Evolutionary conservation across 37 sponge, comb jelly and placozoan genomes (phyloP).

Genomic region (Hexactinellida sp.): DNA sequence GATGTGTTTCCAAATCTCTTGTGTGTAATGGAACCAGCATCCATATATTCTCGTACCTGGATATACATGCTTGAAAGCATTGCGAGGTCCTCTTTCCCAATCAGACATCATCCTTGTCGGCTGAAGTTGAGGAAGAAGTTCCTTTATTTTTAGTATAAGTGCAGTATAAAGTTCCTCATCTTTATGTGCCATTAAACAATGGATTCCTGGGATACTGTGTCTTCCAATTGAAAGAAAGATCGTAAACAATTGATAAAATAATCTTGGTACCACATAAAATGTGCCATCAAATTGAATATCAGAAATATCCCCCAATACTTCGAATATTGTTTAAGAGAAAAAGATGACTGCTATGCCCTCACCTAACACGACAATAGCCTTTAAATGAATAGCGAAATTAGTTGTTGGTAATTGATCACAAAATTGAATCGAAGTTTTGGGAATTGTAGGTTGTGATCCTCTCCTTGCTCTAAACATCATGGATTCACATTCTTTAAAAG

Average conservation of each 20-base stretch:
- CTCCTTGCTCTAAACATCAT: neutral
- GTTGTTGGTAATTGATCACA: neutral
- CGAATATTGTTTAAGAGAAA: neutral
- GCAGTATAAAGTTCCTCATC: neutral
- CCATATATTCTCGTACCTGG: neutral
- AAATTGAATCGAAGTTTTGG: neutral
- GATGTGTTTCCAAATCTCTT: neutral
- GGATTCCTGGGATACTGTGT: neutral
- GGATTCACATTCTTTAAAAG: neutral
- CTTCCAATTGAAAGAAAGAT: neutral
- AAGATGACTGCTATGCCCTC: neutral
- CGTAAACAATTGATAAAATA: neutral
- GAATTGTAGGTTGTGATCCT: neutral
- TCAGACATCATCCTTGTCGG: neutral
- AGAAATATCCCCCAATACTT: neutral
- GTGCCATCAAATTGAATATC: neutral
- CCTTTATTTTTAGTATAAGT: neutral
- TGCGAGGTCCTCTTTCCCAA: neutral
- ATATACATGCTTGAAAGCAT: neutral
- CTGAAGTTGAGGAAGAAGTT: neutral
- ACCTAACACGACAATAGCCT: neutral
- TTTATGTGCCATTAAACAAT: neutral
- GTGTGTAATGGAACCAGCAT: neutral
- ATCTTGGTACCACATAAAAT: neutral
- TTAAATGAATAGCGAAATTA: no score